These are phyloP conservation scores for Montipora efflorescens DNA, from an alignment of 64 coral and sea anemone genomes.

Conservation along the genomic window DNA sequence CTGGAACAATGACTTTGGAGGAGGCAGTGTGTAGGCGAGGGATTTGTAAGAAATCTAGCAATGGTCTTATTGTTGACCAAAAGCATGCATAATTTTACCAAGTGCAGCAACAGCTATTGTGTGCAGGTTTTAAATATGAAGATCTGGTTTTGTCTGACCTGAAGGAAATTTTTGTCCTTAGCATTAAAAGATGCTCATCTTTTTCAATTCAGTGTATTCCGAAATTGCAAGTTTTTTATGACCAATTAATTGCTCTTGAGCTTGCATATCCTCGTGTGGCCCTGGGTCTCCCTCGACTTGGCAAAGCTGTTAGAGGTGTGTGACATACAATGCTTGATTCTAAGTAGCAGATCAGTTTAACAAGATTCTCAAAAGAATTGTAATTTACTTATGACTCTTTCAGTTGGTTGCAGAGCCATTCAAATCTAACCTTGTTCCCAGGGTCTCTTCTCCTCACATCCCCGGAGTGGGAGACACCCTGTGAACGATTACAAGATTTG, in stretches of 20 bases:
- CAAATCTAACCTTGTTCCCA: too few species aligned
- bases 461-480: too few species aligned
- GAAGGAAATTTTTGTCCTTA: neutral
- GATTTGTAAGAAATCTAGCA: neutral
- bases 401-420: too few species aligned
- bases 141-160: constrained; percentile 12
- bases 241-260: neutral
- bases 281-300: neutral
- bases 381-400: too few species aligned
- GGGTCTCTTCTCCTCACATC: too few species aligned
- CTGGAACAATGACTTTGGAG: too few species aligned
- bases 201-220: neutral
- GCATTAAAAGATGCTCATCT: neutral
- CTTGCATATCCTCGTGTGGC: constrained; percentile 6
- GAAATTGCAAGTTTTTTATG: neutral
- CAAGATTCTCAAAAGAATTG: neutral
- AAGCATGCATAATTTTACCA: constrained; percentile 40
- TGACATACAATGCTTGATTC: neutral
- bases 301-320: neutral
- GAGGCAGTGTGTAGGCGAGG: neutral
- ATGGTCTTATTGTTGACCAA: neutral
- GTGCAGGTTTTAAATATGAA: neutral
- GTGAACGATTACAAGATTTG: too few species aligned
- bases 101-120: constrained; percentile 30
- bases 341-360: neutral